Evolutionary conservation across 2,113 vertebrate species (phyloP).

Genomic region (Gobiocypris rarus): DNA sequence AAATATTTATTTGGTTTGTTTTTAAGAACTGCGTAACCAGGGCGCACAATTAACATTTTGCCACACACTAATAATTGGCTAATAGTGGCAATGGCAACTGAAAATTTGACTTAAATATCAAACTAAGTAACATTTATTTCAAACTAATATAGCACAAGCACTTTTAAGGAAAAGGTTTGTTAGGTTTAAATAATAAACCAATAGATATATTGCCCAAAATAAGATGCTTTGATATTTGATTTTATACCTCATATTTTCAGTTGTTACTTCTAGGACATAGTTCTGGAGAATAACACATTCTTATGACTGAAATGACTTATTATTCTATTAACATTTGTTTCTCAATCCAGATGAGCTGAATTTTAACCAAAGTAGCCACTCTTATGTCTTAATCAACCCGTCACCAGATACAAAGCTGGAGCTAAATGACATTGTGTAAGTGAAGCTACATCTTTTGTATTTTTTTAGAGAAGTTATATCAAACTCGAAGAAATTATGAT

Average conservation of each 20-base stretch:
- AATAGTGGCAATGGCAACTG: too few species aligned
- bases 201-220: too few species aligned
- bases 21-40: neutral
- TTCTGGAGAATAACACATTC: neutral
- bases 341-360: conserved; percentile 75
- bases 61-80: too few species aligned
- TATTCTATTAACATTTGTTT: conserved; percentile 2
- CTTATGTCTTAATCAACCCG: conserved; percentile 83
- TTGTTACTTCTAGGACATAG: neutral
- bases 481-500: neutral
- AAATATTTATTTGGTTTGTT: neutral
- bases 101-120: too few species aligned
- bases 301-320: neutral
- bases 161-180: too few species aligned
- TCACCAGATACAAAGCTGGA: conserved; percentile 80
- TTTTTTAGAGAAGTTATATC: neutral
- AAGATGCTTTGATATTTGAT: neutral
- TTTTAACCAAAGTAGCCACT: conserved; percentile 77
- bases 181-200: too few species aligned
- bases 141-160: too few species aligned
- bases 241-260: neutral
- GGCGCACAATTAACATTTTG: neutral
- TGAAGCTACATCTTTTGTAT: conserved; percentile 38
- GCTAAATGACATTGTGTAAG: conserved; percentile 82
- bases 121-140: too few species aligned